Percentiles rank a stretch among this genome's conserved stretches.
Conservation (phyloP, 1,140 invertebrate species). For the Araneus ventricosus region DNA sequence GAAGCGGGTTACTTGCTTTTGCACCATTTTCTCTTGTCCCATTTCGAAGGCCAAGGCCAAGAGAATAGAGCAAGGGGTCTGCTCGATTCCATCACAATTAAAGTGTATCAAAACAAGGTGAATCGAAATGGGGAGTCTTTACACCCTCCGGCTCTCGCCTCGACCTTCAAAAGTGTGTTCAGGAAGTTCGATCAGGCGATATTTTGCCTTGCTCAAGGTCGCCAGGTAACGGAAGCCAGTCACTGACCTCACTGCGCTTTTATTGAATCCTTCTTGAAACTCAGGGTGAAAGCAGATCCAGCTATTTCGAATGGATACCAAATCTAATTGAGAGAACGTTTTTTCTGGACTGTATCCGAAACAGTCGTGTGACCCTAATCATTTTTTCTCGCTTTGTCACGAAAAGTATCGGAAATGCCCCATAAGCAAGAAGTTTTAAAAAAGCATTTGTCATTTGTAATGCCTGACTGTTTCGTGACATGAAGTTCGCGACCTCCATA, state of each 20-base stretch:
- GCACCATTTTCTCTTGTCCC: not conserved
- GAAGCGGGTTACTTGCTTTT: not conserved
- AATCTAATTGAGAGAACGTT: too few relatives aligned
- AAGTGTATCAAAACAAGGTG: conserved; percentile 18
- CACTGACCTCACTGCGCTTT: conserved; percentile 54
- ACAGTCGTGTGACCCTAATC: not conserved
- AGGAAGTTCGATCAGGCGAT: conserved; percentile 59
- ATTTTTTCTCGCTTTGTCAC: not conserved
- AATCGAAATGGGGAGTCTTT: conserved; percentile 21
- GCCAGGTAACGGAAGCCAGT: conserved; percentile 70
- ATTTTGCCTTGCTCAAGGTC: conserved; percentile 69
- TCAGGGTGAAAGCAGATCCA: conserved; percentile 52
- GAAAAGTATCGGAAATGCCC: not conserved
- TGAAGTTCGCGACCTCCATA: not conserved
- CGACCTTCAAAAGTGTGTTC: conserved; percentile 68
- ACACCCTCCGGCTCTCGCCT: not conserved
- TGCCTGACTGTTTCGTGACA: not conserved
- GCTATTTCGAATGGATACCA: not conserved
- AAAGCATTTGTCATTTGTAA: not conserved
- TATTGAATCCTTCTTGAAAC: conserved; percentile 22
- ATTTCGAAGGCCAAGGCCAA: not conserved
- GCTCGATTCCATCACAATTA: not conserved
- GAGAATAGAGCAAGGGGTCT: not conserved
- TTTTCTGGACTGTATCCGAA: not conserved
- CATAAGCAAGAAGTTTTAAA: not conserved